A percentile compares a stretch with the other conserved stretches of the same genome.
These are phyloP conservation scores for Agrochola lota DNA, from an alignment of 2,888 invertebrate species.

Conservation along the genomic window DNA sequence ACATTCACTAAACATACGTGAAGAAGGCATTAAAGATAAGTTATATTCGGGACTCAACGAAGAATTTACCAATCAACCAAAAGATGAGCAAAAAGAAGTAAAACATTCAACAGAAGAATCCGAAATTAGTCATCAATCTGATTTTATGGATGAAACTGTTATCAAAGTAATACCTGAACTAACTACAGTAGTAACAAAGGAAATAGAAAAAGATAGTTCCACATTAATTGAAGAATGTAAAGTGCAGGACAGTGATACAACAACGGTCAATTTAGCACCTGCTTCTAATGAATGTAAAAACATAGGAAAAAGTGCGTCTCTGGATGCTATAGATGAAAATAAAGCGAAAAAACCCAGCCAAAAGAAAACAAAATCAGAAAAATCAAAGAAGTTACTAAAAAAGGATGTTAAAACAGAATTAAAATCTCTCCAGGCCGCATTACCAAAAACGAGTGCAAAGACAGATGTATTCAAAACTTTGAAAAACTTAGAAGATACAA, in stretches of 20 bases:
- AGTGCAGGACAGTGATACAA: neutral
- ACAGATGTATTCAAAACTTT: slow-evolving; percentile 7
- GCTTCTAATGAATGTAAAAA: slow-evolving; percentile 30
- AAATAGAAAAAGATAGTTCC: slow-evolving; percentile 17
- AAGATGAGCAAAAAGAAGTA: slow-evolving; percentile 7
- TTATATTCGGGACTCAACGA: neutral
- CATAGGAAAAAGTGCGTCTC: slow-evolving; percentile 63
- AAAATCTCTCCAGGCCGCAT: slow-evolving; percentile 21
- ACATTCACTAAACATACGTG: neutral
- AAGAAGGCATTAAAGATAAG: neutral
- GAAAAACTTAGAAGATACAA: slow-evolving; percentile 12
- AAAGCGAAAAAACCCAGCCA: slow-evolving; percentile 46
- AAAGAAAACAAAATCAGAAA: slow-evolving; percentile 66
- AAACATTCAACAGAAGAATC: neutral
- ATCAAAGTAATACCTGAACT: slow-evolving; percentile 8
- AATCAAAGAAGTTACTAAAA: slow-evolving; percentile 48
- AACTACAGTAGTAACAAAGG: slow-evolving; percentile 1
- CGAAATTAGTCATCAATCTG: neutral
- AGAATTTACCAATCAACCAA: slow-evolving; percentile 2
- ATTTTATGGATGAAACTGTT: slow-evolving; percentile 3
- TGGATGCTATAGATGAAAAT: slow-evolving; percentile 52
- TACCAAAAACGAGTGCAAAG: slow-evolving; percentile 46
- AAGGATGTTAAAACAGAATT: slow-evolving; percentile 20
- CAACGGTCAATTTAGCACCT: slow-evolving; percentile 4
- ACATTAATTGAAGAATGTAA: slow-evolving; percentile 12